Evolutionary conservation across 2,797 vertebrate genomes (phyloP).

Genomic region (Coendou prehensilis): DNA sequence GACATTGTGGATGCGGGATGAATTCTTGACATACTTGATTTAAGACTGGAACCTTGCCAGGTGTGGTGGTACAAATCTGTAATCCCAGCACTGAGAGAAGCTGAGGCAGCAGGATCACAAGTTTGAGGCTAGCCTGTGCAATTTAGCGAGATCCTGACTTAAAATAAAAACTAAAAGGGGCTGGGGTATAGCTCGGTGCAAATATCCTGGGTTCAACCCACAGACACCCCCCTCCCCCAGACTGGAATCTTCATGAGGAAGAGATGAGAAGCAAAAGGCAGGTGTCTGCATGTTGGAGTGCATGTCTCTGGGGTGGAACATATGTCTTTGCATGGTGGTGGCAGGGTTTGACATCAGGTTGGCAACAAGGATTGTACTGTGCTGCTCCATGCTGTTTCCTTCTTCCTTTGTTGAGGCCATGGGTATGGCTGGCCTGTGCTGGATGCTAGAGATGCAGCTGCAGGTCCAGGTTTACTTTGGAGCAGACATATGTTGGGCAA

Average conservation of each 20-base stretch:
- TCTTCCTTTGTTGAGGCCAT: not conserved
- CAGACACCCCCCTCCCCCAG: not conserved
- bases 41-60: not conserved
- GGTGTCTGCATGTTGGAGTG: not conserved
- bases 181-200: not conserved
- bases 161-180: not conserved
- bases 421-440: not conserved
- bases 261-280: not conserved
- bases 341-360: accelerated
- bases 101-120: not conserved
- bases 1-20: not conserved
- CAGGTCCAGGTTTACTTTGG: not conserved
- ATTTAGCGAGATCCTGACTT: not conserved
- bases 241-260: not conserved
- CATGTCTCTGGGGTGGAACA: not conserved
- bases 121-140: not conserved
- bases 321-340: no score
- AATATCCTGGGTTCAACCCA: not conserved
- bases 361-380: accelerated
- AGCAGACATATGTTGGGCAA: accelerated
- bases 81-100: not conserved
- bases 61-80: not conserved
- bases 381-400: not conserved
- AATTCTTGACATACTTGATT: not conserved
- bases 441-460: not conserved